Base-by-base conservation (phyloP, 2,113 vertebrate genomes). In the Trinectes maculatus region DNA sequence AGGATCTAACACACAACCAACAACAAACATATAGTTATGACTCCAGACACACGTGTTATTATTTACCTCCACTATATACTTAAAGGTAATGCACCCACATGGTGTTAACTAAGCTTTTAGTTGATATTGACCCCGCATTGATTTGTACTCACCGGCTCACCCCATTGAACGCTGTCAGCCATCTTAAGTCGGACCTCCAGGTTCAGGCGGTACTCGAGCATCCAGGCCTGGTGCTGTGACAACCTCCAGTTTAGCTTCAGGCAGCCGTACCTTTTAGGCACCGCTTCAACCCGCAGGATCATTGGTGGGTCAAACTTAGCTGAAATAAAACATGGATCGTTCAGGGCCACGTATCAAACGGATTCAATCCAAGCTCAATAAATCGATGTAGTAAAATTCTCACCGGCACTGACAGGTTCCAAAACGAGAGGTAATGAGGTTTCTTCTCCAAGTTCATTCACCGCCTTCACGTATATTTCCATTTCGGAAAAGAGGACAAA, bases 321-420 rank as follows among this genome's bases (percentile, higher is more conserved):
- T 93, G 79, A 26, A 77, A 85, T 2, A 36, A 65, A 77, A 85
- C 1, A 36, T 1, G 40, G 18, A 19, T 11, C 2, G 18, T n/a
- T 9, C 39, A 43, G 40, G 18, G 18, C 18, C 40, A 15, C 21
- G 25, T 13, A 24, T 29, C 13, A 1, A 5, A 29, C 16, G 1
- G 1, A 43, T 43, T 12, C 28, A 40, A 37, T 9, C 1, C 40
- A 19, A 8, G n/a, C 18, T 36, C 13, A 73, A 25, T 6, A 19
- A 26, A 43, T 16, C 3, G 1, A 11, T 19, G 3, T 19, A 18
- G 29, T 33, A 1, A 8, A 10, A 52, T 68, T 34, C 18, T 15
- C 36, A 87, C 97, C 95, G 3, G 94, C 85, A 0, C 93, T 86
- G 75, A 94, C 67, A 9, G 96, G 96, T 19, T 92, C 91, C 5